Evolutionary conservation across 2,888 invertebrate genomes (phyloP).

Genomic region (Dryobota labecula): DNA sequence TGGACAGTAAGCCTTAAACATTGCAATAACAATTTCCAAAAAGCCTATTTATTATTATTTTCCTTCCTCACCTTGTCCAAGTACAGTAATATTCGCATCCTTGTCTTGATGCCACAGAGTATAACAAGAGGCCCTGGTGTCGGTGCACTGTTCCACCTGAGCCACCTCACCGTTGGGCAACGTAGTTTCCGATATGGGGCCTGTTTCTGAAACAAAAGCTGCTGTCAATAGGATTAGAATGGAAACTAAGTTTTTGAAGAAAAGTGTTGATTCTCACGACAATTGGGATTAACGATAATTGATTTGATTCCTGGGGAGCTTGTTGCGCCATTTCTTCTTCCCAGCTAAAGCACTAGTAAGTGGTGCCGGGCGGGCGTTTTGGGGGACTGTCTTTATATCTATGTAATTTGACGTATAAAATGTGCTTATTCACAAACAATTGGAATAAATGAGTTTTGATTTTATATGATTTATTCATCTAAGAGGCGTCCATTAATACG

Average conservation of each 20-base stretch:
- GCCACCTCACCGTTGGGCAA: conserved; percentile 80
- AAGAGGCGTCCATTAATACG: no score
- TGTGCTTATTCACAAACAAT: no score
- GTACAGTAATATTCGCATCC: conserved; percentile 91
- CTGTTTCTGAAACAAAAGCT: conserved; percentile 70
- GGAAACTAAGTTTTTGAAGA: neutral
- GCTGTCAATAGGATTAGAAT: conserved; percentile 28
- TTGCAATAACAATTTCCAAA: no score
- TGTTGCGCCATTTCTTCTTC: no score
- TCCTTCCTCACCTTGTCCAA: conserved; percentile 92
- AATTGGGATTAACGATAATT: neutral
- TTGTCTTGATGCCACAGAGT: conserved; percentile 93
- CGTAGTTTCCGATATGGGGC: conserved; percentile 76
- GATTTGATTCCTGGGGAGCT: no score
- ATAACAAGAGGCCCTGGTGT: conserved; percentile 93
- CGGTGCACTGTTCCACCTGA: conserved; percentile 87
- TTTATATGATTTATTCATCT: neutral
- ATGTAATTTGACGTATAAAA: no score
- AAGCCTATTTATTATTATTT: no score
- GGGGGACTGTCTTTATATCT: no score
- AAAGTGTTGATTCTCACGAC: neutral
- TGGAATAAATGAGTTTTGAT: neutral
- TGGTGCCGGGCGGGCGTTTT: no score
- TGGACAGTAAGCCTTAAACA: no score
- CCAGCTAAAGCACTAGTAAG: no score